phyloP scores from a whole-genome alignment of 1,140 invertebrate genomes.

The Sycophaga agraensis region DNA sequence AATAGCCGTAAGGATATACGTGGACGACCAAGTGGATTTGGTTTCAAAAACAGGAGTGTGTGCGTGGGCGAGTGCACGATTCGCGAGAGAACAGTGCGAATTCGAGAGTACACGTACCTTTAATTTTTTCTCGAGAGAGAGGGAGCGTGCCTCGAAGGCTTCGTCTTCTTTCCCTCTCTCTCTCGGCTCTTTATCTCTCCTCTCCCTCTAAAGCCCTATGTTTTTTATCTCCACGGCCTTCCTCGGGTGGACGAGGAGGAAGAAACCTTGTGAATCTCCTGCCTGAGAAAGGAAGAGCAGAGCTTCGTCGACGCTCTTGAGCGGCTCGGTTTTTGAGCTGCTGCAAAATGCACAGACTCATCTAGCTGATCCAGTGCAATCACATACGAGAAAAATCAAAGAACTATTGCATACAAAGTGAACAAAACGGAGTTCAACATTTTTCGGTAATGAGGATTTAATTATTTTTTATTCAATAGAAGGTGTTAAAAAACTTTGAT shows the following conservation, averaged over 20 bases:
- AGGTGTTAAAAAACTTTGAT: too few relatives aligned
- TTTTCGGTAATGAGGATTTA: conserved; percentile 19
- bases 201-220: neutral
- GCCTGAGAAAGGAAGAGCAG: neutral
- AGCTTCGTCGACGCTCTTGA: neutral
- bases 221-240: neutral
- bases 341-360: neutral
- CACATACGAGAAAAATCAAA: neutral
- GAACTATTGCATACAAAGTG: conserved; percentile 20
- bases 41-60: neutral
- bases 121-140: neutral
- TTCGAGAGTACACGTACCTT: neutral
- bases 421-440: conserved; percentile 14
- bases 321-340: neutral
- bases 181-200: neutral
- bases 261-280: neutral
- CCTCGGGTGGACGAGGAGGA: conserved; percentile 17
- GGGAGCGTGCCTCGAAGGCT: neutral
- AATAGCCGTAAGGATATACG: too few relatives aligned
- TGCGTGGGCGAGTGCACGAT: neutral
- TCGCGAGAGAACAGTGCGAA: neutral
- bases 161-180: neutral
- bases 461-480: too few relatives aligned
- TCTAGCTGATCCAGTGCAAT: neutral
- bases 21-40: neutral